Percentiles rank a stretch among this genome's conserved stretches.
Conservation (phyloP, 2,888 invertebrate species). For the Platycnemis pennipes region DNA sequence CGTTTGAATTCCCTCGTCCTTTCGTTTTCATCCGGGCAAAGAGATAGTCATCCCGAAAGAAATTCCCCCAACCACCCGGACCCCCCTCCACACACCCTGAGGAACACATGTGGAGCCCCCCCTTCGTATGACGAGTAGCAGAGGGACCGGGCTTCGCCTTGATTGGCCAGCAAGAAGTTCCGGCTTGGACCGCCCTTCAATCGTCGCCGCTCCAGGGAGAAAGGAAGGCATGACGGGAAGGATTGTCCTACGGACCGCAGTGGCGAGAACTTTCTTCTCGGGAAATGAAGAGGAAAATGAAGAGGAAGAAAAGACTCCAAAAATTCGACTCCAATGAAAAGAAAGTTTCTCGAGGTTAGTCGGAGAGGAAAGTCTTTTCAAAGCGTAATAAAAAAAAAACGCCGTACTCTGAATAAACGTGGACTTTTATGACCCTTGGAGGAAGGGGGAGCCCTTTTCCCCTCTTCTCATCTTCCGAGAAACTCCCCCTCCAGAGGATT, state of each 20-base stretch:
- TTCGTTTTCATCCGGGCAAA: not conserved
- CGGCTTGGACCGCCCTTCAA: not conserved
- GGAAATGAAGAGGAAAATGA: not conserved
- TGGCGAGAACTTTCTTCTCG: not conserved
- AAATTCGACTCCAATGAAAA: slow-evolving; percentile 13
- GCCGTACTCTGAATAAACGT: not conserved
- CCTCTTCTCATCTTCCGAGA: not conserved
- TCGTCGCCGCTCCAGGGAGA: not conserved
- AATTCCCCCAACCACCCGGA: not conserved
- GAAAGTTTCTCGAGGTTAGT: not conserved
- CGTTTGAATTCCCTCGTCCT: not conserved
- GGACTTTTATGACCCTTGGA: not conserved
- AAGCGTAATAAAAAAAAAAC: not conserved
- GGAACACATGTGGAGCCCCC: too few relatives aligned
- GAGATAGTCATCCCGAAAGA: too few relatives aligned
- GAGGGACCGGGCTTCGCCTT: too few relatives aligned
- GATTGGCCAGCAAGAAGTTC: too few relatives aligned
- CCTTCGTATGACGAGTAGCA: too few relatives aligned
- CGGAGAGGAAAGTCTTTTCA: not conserved
- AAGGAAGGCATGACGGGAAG: not conserved
- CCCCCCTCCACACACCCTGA: not conserved
- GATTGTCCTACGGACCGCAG: not conserved
- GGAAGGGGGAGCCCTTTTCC: not conserved
- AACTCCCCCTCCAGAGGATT: not conserved
- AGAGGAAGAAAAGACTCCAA: not conserved